phyloP scores from a whole-genome alignment of 2,797 vertebrate species.

The Yasuhikotakia modesta region DNA sequence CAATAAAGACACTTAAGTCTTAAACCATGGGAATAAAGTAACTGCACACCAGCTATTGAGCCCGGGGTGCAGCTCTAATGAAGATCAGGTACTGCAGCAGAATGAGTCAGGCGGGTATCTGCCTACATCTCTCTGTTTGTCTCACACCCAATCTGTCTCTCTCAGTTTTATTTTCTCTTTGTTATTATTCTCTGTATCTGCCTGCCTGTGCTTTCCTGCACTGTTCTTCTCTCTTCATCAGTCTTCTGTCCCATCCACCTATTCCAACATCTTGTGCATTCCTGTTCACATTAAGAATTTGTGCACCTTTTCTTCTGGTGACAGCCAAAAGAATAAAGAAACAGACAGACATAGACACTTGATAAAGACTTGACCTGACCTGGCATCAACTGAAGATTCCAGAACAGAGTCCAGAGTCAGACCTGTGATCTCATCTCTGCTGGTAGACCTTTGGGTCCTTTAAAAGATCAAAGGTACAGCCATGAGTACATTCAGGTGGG shows the following conservation, averaged over 20 bases:
- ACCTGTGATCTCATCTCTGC: too few species aligned
- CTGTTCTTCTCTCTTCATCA: slow-evolving; percentile 3
- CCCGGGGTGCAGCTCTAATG: slow-evolving; percentile 26
- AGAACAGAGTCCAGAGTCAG: slow-evolving; percentile 75
- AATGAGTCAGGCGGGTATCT: slow-evolving; percentile 32
- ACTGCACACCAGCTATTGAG: background rate
- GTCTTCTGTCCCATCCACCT: background rate
- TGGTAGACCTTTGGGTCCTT: slow-evolving; percentile 71
- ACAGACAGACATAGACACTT: slow-evolving; percentile 28
- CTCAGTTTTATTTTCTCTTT: slow-evolving; percentile 10
- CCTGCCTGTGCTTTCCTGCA: slow-evolving; percentile 12
- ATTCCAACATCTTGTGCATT: background rate
- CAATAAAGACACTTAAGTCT: background rate
- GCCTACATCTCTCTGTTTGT: slow-evolving; percentile 13
- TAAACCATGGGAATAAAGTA: background rate
- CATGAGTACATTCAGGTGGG: too few species aligned
- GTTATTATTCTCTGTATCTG: slow-evolving; percentile 13
- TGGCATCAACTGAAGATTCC: slow-evolving; percentile 91
- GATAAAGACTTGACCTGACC: slow-evolving; percentile 70
- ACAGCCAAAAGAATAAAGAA: background rate
- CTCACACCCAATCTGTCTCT: slow-evolving; percentile 35
- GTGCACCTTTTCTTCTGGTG: slow-evolving; percentile 3
- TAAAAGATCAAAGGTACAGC: slow-evolving; percentile 70
- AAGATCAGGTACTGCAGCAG: slow-evolving; percentile 35
- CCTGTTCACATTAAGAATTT: background rate